Base-by-base conservation (phyloP, 53 echinoderm and acorn worm species). In the Apostichopus leukothele region DNA sequence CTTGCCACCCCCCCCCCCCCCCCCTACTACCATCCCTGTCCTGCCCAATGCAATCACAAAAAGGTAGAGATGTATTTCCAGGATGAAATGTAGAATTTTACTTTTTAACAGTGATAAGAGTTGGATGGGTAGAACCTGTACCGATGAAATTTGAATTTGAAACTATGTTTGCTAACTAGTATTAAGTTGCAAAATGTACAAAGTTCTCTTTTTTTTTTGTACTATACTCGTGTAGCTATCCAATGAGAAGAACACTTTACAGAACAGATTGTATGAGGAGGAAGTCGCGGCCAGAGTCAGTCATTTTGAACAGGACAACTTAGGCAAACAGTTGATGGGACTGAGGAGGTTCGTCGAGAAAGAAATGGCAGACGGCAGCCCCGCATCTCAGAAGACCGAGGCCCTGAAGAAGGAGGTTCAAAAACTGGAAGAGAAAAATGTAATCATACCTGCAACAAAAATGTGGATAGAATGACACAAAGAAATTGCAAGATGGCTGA, bases 191-290 rank as follows among this genome's bases (percentile, higher is more conserved):
- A 39, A 39, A 39, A 39, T 39, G 39, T 39, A 39, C 39, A 39
- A 39, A 39, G 39, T 39, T 39, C 3, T 39, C 2, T 39, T 3
- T 39, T 39, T 39, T 39, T 3, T 39, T 67, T 4, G 67, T 18
- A 67, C n/a, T 67, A 4, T 16, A 13, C 68, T 16, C 61, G 11
- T 84, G 4, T 22, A 84, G 84, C 60, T 84, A 19, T 63, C 23
- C 20, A 84, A 84, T 84, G 60, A 84, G 84, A 84, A 84, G 57
- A 84, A 84, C 60, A 57, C 20, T 55, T 22, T 84, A 9, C 26
- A 55, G 84, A 60, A 84, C 8, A 60, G 22, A 60, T 10, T 84
- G 4, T 84, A 57, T 25, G 59, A 84, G 27, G 84, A 57, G 5
- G 60, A 84, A 21, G 55, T 84, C 5, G 19, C 57, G 3, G 84